Conservation (phyloP, 2,113 vertebrate genomes). For the Sinocyclocheilus anshuiensis region DNA sequence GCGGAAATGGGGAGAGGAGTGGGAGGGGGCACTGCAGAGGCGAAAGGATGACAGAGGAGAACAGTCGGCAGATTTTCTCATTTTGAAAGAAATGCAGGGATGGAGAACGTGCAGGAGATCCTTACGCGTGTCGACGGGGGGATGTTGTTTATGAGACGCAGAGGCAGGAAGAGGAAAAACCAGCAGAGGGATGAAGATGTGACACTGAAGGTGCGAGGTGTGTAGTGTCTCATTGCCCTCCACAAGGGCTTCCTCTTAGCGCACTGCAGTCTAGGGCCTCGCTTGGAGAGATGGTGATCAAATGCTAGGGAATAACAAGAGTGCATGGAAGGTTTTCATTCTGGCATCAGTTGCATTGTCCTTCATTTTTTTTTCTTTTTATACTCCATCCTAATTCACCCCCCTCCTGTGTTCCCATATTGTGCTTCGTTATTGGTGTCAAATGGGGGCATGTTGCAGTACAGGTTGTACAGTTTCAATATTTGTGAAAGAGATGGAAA, state of each 20-base stretch:
- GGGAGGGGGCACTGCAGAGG: constrained; percentile 63
- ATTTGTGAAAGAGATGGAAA: background rate
- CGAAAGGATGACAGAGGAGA: constrained; percentile 46
- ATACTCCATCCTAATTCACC: background rate
- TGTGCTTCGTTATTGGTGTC: background rate
- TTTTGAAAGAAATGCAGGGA: constrained; percentile 32
- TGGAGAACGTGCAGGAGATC: constrained; percentile 46
- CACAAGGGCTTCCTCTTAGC: constrained; percentile 43
- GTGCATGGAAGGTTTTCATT: background rate
- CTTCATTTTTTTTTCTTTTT: background rate
- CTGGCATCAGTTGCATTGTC: constrained; percentile 2
- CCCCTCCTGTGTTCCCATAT: background rate
- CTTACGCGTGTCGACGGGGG: constrained; percentile 40
- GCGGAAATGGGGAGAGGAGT: constrained; percentile 39
- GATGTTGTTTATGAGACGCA: constrained; percentile 39
- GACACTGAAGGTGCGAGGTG: constrained; percentile 68
- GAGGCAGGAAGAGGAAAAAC: constrained; percentile 55
- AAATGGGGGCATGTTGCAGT: background rate
- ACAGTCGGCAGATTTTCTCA: constrained; percentile 19
- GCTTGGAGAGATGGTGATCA: background rate
- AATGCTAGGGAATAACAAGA: background rate
- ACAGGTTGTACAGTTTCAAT: background rate
- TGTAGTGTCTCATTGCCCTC: constrained; percentile 60
- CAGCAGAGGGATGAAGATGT: constrained; percentile 55
- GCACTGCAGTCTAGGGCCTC: constrained; percentile 48